Conservation (phyloP, 2,113 vertebrate species). For the Phaethornis superciliosus region DNA sequence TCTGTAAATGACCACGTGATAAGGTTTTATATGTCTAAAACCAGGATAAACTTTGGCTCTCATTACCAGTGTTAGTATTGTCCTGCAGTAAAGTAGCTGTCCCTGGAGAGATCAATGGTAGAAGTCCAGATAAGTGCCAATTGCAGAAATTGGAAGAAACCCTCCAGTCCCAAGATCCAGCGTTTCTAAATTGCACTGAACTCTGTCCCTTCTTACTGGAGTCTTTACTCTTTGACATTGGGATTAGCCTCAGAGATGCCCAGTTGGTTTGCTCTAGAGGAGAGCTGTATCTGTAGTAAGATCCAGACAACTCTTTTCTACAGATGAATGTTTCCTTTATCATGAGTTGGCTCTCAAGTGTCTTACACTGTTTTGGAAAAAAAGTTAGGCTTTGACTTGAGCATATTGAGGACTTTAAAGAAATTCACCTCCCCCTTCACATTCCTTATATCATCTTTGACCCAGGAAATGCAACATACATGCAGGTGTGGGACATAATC, state of each 20-base stretch:
- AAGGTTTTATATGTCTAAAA: background rate
- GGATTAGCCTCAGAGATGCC: background rate
- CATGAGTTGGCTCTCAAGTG: background rate
- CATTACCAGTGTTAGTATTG: accelerated
- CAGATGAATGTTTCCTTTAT: background rate
- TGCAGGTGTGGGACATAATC: background rate
- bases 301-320: background rate
- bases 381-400: background rate
- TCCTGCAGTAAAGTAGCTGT: background rate
- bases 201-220: background rate
- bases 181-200: background rate
- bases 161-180: background rate
- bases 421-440: accelerated
- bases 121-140: background rate
- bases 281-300: background rate
- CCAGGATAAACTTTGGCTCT: background rate
- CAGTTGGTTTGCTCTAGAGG: background rate
- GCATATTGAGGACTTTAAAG: background rate
- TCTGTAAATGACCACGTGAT: background rate
- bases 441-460: background rate
- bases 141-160: background rate
- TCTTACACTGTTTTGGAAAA: background rate
- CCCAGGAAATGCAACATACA: background rate
- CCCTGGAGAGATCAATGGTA: background rate
- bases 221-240: accelerated